Base-by-base conservation (phyloP, 2,797 vertebrate species). In the Urosaurus nigricauda region DNA sequence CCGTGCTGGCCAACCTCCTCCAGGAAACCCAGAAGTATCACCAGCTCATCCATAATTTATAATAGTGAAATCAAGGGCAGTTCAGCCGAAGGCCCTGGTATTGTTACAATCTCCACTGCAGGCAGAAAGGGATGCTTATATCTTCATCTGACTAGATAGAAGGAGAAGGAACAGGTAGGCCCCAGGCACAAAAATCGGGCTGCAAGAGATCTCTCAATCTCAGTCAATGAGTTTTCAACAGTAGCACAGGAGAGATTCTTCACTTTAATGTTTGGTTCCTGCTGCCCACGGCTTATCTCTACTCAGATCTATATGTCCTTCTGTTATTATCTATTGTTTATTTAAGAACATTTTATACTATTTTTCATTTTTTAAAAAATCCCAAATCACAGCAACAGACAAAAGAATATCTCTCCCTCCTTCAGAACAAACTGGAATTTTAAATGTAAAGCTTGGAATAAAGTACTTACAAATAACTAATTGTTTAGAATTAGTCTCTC, bases 1-100 rank as follows among this genome's bases (percentile, higher is more conserved):
- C 87, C 92, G 79, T 96, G 91, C 90, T 94, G 92, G 92, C 90
- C 85, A 93, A 92, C 88, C 37, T 0, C 73, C 88, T 93, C 93
- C 90, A 56, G 65, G 80, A 21, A 4, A 88, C 32, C 29, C 47
- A 88, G 53, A 84, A 78, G 43, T n/a, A 8, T 35, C 79, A 84
- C 13, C 12, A 58, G 29, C 83, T 92, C 90, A 91, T 58, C 75
- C 43, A 74, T 73, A 84, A 90, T 93, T 82, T 84, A 93, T 58
- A 74, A 53, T 85, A 92, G 37, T 2, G 0, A 47, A 84, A 88
- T 71, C 60, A 89, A 94, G 92, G 91, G 37, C 37, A 86, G 74
- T 89, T 4, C 1, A 89, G 73, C 84, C 85, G 74, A 35, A 70
- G 90, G 74, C 73, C 87, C n/a, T 89, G 83, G 16, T 74, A 58